Evolutionary conservation across 2,797 vertebrate species (phyloP).

Genomic region (Schizopygopsis malacanthus): DNA sequence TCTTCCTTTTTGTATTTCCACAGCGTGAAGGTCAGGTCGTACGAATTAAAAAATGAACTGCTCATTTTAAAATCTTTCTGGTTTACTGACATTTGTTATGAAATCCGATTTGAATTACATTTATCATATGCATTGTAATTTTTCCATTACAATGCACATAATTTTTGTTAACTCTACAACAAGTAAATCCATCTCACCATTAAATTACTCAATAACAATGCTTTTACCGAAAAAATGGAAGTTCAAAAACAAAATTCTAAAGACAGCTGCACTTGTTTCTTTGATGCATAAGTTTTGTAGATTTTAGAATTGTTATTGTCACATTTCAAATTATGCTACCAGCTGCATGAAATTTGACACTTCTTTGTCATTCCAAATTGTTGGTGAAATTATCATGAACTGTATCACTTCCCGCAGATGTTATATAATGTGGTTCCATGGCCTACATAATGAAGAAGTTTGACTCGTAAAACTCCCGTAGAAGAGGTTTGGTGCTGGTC

Average conservation of each 20-base stretch:
- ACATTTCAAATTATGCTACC: not conserved
- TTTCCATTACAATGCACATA: not conserved
- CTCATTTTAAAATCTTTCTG: too few species aligned
- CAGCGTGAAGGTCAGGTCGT: not conserved
- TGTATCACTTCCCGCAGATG: not conserved
- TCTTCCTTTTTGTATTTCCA: not conserved
- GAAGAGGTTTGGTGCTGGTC: not conserved
- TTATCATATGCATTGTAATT: not conserved
- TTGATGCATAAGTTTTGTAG: not conserved
- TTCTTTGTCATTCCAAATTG: not conserved
- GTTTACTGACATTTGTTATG: not conserved
- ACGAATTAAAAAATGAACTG: not conserved
- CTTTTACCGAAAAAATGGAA: not conserved
- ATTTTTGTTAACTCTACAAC: not conserved
- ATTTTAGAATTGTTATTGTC: not conserved
- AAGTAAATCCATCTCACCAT: not conserved
- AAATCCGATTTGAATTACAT: not conserved
- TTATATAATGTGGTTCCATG: not conserved
- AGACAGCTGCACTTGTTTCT: not conserved
- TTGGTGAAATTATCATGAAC: not conserved
- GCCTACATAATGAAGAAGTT: not conserved
- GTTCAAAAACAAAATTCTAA: not conserved
- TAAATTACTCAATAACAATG: not conserved
- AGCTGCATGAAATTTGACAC: not conserved
- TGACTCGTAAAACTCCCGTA: not conserved